phyloP scores from a whole-genome alignment of 2,888 invertebrate species.

The Seira sanloemensis region DNA sequence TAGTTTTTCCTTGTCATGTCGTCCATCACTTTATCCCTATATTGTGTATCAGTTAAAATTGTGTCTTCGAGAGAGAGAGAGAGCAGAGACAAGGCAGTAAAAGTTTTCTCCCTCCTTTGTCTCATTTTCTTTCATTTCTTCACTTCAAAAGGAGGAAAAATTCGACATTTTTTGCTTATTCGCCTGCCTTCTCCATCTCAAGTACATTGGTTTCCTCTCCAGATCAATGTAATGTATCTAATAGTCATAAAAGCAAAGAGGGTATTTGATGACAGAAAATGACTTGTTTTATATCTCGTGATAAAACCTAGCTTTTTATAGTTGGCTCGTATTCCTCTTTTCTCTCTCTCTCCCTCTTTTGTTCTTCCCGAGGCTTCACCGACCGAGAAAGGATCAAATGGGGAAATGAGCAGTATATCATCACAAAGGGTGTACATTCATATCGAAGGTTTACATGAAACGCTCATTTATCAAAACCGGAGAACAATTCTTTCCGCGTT shows the following conservation, averaged over 20 bases:
- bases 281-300: constrained; percentile 46
- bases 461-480: constrained; percentile 1
- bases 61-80: background rate
- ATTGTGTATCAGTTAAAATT: constrained; percentile 2
- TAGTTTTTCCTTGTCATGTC: background rate
- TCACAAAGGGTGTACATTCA: background rate
- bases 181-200: background rate
- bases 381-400: background rate
- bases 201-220: background rate
- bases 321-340: constrained; percentile 8
- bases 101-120: constrained; percentile 14
- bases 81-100: constrained; percentile 1
- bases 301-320: constrained; percentile 40
- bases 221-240: constrained; percentile 34
- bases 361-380: background rate
- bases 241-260: constrained; percentile 38
- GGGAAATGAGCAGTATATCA: too few species aligned
- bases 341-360: constrained; percentile 7
- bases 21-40: background rate
- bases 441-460: too few species aligned
- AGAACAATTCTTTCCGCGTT: background rate
- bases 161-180: constrained; percentile 17
- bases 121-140: constrained; percentile 21
- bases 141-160: constrained; percentile 6
- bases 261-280: constrained; percentile 52